Evolutionary conservation across 1,140 invertebrate species (phyloP).

Genomic region (Holotrichia oblita): DNA sequence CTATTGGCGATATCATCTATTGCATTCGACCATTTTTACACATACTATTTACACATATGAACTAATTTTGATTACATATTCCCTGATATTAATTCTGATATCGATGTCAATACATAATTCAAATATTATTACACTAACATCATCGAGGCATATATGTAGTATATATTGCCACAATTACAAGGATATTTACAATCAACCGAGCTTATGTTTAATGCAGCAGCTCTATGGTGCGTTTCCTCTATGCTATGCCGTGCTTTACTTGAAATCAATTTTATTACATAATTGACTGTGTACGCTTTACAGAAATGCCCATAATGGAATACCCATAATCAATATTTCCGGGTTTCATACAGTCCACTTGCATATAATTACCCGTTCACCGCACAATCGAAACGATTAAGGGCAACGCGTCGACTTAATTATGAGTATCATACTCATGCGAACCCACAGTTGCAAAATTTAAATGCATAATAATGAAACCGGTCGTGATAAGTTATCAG

Average conservation of each 20-base stretch:
- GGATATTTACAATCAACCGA: neutral
- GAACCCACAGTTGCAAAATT: neutral
- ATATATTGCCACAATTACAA: neutral
- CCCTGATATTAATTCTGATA: neutral
- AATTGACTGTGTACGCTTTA: conserved; percentile 30
- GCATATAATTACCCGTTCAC: conserved; percentile 20
- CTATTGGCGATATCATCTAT: too few species aligned
- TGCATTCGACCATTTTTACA: too few species aligned
- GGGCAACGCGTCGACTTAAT: conserved; percentile 6
- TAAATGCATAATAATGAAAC: neutral
- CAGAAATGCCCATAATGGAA: neutral
- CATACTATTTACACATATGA: too few species aligned
- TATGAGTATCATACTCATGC: conserved; percentile 22
- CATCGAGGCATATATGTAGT: neutral
- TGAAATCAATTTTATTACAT: conserved; percentile 35
- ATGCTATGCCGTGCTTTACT: neutral
- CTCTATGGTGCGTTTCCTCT: neutral
- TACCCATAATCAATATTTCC: conserved; percentile 29
- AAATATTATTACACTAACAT: neutral
- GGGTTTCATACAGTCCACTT: conserved; percentile 12
- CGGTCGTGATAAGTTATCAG: too few species aligned
- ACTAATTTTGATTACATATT: neutral
- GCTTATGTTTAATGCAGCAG: neutral
- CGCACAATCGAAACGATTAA: conserved; percentile 12
- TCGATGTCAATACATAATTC: neutral